Evolutionary conservation across 2,797 vertebrate genomes (phyloP), one percentile per base, ranked within the genome.

Genomic region (Choloepus didactylus): DNA sequence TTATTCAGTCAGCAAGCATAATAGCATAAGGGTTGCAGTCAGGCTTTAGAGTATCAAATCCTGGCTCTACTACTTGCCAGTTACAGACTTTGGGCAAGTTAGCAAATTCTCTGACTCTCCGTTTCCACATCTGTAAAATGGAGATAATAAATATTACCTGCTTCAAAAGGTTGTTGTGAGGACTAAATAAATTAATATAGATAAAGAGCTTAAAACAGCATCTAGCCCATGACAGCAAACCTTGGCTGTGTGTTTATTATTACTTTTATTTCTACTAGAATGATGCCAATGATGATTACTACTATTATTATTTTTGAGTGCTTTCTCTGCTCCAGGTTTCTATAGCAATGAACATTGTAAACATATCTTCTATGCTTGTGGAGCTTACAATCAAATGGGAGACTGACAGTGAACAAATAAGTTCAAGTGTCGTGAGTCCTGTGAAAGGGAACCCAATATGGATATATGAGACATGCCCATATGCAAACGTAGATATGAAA

Each of bases 141-240:
- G 72, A 60, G 41, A 29, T 35, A 19, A 35, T 27, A 49, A 38
- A 31, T 6, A 29, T 11, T 18, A 31, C 11, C 64, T 29, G 14
- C 6, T n/a, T 25, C 41, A n/a, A n/a, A n/a, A 38, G 73, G 27
- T 19, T 41, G 1, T 3, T 8, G 44, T n/a, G 41, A 51, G 60
- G 75, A 59, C 9, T 54, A 35, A 69, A 66, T 2, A 4, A 25
- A 19, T 18, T 11, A 27, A 23, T 62, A 0, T 27, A 8, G 9
- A 10, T 9, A 9, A 73, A 21, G 21, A 46, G 31, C 1, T 8
- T 15, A 3, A 3, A 5, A 15, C 0, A 56, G 60, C 4, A 16
- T 38, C n/a, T 10, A 64, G 15, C 6, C 19, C 14, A 0, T 0
- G 56, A n/a, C 8, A 0, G 51, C 4, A 54, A 79, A 29, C 14